Evolutionary conservation across 2,888 invertebrate genomes (phyloP).

Genomic region (Dryobota labecula): DNA sequence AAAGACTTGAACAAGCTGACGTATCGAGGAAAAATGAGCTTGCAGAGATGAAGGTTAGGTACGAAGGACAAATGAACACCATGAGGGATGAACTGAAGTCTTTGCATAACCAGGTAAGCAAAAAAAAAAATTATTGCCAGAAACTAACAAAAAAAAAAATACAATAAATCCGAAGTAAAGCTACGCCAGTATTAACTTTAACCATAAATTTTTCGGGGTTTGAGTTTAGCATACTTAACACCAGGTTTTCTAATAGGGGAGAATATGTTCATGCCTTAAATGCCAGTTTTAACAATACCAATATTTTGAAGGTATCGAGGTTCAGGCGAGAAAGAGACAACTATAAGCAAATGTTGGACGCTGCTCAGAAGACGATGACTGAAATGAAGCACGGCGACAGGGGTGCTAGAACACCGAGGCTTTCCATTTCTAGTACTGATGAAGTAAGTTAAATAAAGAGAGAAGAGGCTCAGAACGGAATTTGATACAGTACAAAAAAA

Average conservation of each 20-base stretch:
- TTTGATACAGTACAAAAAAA: too few relatives aligned
- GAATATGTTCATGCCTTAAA: not conserved
- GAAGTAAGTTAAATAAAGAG: too few relatives aligned
- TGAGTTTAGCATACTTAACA: not conserved
- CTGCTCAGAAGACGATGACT: conserved; percentile 95
- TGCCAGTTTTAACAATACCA: not conserved
- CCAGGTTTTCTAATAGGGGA: not conserved
- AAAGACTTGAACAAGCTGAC: conserved; percentile 92
- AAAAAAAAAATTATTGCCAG: too few relatives aligned
- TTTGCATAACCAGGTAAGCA: conserved; percentile 93
- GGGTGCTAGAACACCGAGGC: conserved; percentile 87
- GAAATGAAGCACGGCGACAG: conserved; percentile 92
- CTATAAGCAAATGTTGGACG: conserved; percentile 97
- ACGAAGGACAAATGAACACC: conserved; percentile 95
- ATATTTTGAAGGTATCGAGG: conserved; percentile 88
- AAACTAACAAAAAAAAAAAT: not conserved
- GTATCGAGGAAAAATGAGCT: conserved; percentile 94
- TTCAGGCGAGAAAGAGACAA: conserved; percentile 97
- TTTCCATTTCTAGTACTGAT: conserved; percentile 93
- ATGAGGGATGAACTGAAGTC: conserved; percentile 96
- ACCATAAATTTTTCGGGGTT: not conserved
- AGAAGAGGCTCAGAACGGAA: too few relatives aligned
- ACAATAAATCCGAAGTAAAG: not conserved
- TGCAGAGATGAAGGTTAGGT: conserved; percentile 94
- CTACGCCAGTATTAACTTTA: not conserved